Conservation (phyloP, 2,113 vertebrate genomes). For the Malurus elegans region DNA sequence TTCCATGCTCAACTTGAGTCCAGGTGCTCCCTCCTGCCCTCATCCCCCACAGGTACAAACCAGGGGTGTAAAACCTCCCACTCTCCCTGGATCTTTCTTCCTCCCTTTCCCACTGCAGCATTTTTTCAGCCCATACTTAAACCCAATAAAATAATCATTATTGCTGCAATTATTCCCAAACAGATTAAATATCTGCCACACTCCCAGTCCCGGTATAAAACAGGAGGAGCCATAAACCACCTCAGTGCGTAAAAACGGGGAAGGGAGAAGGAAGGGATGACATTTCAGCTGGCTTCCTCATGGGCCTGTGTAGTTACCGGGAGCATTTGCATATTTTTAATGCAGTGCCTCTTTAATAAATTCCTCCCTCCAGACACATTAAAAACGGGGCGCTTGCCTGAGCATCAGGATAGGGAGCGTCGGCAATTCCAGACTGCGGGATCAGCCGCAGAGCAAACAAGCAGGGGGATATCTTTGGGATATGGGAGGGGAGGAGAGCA, state of each 20-base stretch:
- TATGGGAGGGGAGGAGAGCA: not conserved
- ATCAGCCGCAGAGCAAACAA: not conserved
- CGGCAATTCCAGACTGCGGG: not conserved
- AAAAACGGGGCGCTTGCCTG: not conserved
- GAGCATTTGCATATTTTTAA: constrained; percentile 70
- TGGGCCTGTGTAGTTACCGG: constrained; percentile 46
- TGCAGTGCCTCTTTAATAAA: constrained; percentile 62
- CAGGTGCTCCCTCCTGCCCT: not conserved
- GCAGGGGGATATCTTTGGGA: not conserved
- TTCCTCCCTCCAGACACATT: constrained; percentile 61
- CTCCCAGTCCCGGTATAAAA: constrained; percentile 32
- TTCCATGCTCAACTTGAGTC: not conserved
- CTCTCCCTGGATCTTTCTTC: not conserved
- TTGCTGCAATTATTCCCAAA: constrained; percentile 69
- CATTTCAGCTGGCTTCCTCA: constrained; percentile 56
- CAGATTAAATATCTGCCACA: constrained; percentile 68
- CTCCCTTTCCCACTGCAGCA: not conserved
- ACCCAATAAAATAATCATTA: constrained; percentile 67
- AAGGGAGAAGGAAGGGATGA: constrained; percentile 29
- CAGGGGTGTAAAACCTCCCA: not conserved
- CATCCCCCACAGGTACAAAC: not conserved
- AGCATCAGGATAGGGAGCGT: not conserved
- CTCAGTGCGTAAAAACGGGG: constrained; percentile 32
- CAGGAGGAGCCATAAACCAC: constrained; percentile 56
- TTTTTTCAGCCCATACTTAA: constrained; percentile 19